Evolutionary conservation across 2,888 invertebrate genomes (phyloP).

Genomic region (Hipparchia semele): DNA sequence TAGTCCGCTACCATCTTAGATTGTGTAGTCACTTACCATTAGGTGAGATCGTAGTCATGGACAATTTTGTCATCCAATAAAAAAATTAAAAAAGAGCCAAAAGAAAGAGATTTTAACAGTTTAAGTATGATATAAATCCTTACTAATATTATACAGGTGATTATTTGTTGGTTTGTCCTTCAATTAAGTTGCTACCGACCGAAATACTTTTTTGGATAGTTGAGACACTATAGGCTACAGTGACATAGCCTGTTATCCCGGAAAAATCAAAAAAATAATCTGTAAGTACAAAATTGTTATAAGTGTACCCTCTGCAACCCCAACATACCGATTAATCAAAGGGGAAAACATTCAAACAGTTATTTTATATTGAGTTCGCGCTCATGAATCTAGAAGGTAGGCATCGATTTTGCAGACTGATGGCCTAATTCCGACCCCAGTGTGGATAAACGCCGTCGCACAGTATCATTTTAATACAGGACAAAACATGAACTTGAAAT

Average conservation of each 20-base stretch:
- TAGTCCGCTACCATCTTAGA: too few relatives aligned
- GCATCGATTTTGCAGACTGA: constrained; percentile 47
- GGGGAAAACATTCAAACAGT: constrained; percentile 17
- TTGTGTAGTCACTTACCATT: too few relatives aligned
- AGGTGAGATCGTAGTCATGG: too few relatives aligned
- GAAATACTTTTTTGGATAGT: too few relatives aligned
- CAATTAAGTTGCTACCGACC: too few relatives aligned
- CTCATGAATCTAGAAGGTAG: constrained; percentile 37
- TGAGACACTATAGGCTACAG: too few relatives aligned
- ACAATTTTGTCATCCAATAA: too few relatives aligned
- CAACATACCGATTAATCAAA: constrained; percentile 11
- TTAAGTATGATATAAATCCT: too few relatives aligned
- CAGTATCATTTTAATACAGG: constrained; percentile 35
- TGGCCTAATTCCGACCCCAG: constrained; percentile 59
- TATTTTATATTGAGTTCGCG: constrained; percentile 35
- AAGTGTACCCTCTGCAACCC: not conserved
- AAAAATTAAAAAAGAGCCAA: too few relatives aligned
- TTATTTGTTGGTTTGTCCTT: too few relatives aligned
- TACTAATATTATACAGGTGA: too few relatives aligned
- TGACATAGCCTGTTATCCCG: not conserved
- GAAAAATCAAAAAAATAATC: not conserved
- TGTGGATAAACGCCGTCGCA: constrained; percentile 43
- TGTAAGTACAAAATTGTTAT: not conserved
- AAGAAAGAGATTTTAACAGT: too few relatives aligned
- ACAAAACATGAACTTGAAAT: constrained; percentile 6